These are phyloP conservation scores for Neoniphon sammara DNA, from an alignment of 2,797 vertebrate species.

Conservation along the genomic window DNA sequence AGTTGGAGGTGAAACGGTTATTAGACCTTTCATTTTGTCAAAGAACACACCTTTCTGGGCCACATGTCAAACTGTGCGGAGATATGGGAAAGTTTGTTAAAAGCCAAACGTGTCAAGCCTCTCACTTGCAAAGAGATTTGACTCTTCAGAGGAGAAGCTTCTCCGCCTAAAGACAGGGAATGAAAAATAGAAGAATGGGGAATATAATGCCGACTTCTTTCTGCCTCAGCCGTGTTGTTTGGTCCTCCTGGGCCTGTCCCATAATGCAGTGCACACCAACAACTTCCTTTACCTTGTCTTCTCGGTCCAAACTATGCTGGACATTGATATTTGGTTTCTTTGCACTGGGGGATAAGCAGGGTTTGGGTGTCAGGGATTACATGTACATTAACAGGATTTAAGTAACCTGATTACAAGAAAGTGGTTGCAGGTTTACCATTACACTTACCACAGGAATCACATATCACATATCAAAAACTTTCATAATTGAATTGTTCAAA, in stretches of 20 bases:
- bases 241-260: not conserved
- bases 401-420: too few species aligned
- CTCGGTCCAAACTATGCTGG: not conserved
- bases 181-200: not conserved
- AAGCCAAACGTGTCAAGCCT: not conserved
- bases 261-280: not conserved
- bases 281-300: not conserved
- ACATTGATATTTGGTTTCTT: not conserved
- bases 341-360: not conserved
- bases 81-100: not conserved
- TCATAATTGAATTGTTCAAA: too few species aligned
- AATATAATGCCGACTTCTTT: not conserved
- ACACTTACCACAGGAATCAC: too few species aligned
- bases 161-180: not conserved
- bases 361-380: not conserved
- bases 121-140: too few species aligned
- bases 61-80: slow-evolving; percentile 9
- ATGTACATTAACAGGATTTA: not conserved
- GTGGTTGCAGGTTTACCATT: too few species aligned
- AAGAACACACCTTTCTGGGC: slow-evolving; percentile 18
- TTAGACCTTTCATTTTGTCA: slow-evolving; percentile 55
- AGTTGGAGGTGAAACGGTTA: slow-evolving; percentile 42
- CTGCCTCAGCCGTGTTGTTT: not conserved
- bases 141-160: not conserved
- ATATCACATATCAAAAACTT: too few species aligned